These are phyloP conservation scores for Hirudinaria manillensis DNA, from an alignment of 2,888 invertebrate species.

Conservation along the genomic window DNA sequence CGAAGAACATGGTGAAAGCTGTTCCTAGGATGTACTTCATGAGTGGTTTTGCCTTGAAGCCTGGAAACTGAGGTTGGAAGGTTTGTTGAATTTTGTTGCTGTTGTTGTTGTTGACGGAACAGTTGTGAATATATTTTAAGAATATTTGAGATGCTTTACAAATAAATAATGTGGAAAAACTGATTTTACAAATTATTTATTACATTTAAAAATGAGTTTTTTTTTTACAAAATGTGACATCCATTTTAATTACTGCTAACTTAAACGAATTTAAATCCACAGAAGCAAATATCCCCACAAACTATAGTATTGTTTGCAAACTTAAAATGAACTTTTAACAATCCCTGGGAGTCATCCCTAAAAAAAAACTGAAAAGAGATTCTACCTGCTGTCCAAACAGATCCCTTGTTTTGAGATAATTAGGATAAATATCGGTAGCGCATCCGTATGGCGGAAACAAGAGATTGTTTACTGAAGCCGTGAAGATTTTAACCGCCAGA, in stretches of 20 bases:
- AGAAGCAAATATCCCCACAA: no score
- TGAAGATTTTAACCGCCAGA: background rate
- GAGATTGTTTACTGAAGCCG: background rate
- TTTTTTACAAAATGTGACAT: no score
- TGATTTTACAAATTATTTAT: background rate
- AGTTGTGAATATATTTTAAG: background rate
- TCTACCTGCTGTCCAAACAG: background rate
- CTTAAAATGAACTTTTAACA: background rate
- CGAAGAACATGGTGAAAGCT: constrained; percentile 22
- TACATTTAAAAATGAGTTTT: background rate
- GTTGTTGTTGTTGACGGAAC: no score
- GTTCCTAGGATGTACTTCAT: constrained; percentile 17
- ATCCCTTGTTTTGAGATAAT: background rate
- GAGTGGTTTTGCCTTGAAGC: constrained; percentile 1
- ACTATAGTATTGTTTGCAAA: no score
- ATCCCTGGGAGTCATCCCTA: background rate
- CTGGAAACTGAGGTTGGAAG: background rate
- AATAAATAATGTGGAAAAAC: background rate
- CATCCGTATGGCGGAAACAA: background rate
- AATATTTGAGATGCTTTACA: background rate
- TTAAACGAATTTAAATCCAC: no score
- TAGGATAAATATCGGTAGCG: background rate
- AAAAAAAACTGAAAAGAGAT: background rate
- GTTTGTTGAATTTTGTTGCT: background rate
- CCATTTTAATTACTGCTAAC: no score